Base-by-base conservation (phyloP, 2,888 invertebrate genomes). In the Druceiella hillmani region DNA sequence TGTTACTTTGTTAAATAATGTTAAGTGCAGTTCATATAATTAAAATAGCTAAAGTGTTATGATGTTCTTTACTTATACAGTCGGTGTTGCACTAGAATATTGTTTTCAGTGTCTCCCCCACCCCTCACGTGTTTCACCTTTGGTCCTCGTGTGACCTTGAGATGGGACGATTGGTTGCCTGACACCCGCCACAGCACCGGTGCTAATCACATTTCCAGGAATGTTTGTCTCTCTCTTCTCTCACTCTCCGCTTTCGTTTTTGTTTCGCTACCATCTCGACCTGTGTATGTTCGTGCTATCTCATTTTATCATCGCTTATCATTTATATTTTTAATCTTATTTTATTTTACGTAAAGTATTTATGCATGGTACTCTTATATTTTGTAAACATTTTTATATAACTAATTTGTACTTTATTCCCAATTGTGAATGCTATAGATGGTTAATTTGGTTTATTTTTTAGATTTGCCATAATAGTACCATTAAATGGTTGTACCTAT, bases 71-170 rank as follows among this genome's bases (percentile, higher is more conserved):
- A n/a, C n/a, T n/a, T n/a, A n/a, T n/a, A n/a, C n/a, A n/a, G n/a
- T n/a, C n/a, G 64, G 67, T 62, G 59, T 66, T 67, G 70, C 70
- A 65, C 65, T 70, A 71, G 70, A 71, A 66, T 67, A 64, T 69
- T 66, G 69, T 67, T 72, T 71, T 68, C 71, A 71, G 71, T 71
- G 70, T 67, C 59, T 58, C 63, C 68, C 68, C 64, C 67, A 73
- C 73, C 73, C 72, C 73, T 69, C 72, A 74, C n/a, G n/a, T n/a
- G n/a, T n/a, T n/a, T n/a, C n/a, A n/a, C 57, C 56, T 48, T 49
- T 51, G 52, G 40, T 44, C 46, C 44, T 40, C 43, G 45, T 35
- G 40, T 36, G 36, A 42, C 34, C 36, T 36, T 36, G 41, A 40
- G 33, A 38, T 40, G 44, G 39, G 39, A 61, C 63, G 66, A 64